A percentile compares a stretch with the other conserved stretches of the same genome.
These are phyloP conservation scores for Cyanocitta stelleri DNA, from an alignment of 2,113 vertebrate species.

Conservation along the genomic window DNA sequence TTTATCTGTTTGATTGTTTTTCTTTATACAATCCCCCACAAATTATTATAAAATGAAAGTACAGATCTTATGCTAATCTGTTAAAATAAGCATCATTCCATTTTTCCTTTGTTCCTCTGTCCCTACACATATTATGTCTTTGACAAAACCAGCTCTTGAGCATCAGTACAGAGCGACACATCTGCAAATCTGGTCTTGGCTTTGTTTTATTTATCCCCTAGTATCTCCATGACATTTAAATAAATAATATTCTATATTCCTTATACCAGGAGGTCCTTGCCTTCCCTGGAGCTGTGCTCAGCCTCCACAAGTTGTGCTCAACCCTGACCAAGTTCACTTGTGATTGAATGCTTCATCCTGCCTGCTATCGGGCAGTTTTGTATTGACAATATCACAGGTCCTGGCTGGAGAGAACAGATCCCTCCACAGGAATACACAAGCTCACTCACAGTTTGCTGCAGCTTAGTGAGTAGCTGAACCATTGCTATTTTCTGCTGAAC, in stretches of 20 bases:
- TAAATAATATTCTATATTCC: neutral
- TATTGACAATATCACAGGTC: neutral
- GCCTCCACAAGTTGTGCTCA: neutral
- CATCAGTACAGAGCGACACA: neutral
- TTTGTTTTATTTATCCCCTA: neutral
- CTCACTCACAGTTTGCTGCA: neutral
- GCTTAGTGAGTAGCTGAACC: neutral
- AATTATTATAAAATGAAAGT: neutral
- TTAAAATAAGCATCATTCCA: neutral
- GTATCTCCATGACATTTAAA: neutral
- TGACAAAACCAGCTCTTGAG: neutral
- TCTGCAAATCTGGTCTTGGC: neutral
- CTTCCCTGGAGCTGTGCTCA: neutral
- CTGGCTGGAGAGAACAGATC: neutral
- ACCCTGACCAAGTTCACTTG: neutral
- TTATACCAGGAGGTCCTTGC: neutral
- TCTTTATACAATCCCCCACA: neutral
- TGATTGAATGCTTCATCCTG: neutral
- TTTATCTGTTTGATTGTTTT: neutral
- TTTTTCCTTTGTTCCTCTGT: neutral
- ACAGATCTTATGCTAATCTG: neutral
- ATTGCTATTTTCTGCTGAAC: neutral
- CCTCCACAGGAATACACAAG: neutral
- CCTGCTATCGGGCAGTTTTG: neutral
- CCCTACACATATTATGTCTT: neutral